Percentiles rank a stretch among this genome's conserved stretches.
phyloP scores from a whole-genome alignment of 2,888 invertebrate species.

The Clanis bilineata region DNA sequence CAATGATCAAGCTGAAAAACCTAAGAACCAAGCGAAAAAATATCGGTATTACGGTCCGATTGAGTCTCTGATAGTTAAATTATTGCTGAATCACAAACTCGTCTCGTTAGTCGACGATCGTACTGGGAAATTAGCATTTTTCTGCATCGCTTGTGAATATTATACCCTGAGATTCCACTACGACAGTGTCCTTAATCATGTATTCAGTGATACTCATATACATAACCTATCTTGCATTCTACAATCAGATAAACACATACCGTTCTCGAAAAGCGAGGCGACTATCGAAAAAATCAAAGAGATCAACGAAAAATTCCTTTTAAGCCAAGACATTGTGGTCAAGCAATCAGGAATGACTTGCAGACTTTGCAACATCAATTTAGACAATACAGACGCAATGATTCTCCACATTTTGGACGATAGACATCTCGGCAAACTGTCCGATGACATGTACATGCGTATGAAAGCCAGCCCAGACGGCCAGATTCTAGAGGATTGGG shows the following conservation, averaged over 20 bases:
- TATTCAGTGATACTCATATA: slow-evolving; percentile 71
- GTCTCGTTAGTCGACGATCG: slow-evolving; percentile 69
- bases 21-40: slow-evolving; percentile 67
- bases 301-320: slow-evolving; percentile 64
- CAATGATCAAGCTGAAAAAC: slow-evolving; percentile 62
- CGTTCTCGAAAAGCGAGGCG: slow-evolving; percentile 54
- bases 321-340: slow-evolving; percentile 51
- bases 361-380: slow-evolving; percentile 52
- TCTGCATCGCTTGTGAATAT: slow-evolving; percentile 75
- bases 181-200: slow-evolving; percentile 72
- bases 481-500: slow-evolving; percentile 71
- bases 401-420: slow-evolving; percentile 70
- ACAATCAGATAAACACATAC: slow-evolving; percentile 64
- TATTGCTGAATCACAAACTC: slow-evolving; percentile 65
- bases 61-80: slow-evolving; percentile 60
- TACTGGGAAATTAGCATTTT: slow-evolving; percentile 74
- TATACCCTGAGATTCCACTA: slow-evolving; percentile 73
- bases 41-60: slow-evolving; percentile 75
- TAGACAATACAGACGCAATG: slow-evolving; percentile 55
- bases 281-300: slow-evolving; percentile 63
- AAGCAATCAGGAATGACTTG: slow-evolving; percentile 50
- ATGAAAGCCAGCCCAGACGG: slow-evolving; percentile 62
- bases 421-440: slow-evolving; percentile 64
- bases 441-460: slow-evolving; percentile 64
- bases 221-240: slow-evolving; percentile 68